Percentiles rank a stretch among this genome's conserved stretches.
These are phyloP conservation scores for Probaryconus sp. DNA, from an alignment of 1,140 invertebrate genomes.

Conservation along the genomic window DNA sequence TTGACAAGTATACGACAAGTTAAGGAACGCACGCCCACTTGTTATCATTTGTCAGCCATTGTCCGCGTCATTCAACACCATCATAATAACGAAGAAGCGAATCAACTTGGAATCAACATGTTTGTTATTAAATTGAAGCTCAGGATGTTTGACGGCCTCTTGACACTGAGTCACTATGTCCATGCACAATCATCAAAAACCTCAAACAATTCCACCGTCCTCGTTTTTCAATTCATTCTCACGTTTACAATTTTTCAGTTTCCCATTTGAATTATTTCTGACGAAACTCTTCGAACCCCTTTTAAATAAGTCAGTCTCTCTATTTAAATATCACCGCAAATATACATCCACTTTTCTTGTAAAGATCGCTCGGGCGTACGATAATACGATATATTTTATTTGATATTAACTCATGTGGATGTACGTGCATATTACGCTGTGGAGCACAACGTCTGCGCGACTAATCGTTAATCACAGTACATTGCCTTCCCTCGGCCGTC, in stretches of 20 bases:
- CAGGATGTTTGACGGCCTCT: not conserved
- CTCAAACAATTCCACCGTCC: not conserved
- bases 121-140: constrained; percentile 35
- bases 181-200: not conserved
- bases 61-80: constrained; percentile 52
- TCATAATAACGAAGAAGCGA: constrained; percentile 48
- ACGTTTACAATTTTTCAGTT: too few relatives aligned
- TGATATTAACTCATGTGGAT: constrained; percentile 54
- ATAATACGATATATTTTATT: constrained; percentile 50
- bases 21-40: constrained; percentile 63
- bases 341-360: too few relatives aligned
- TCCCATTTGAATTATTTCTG: too few relatives aligned
- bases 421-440: constrained; percentile 49
- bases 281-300: too few relatives aligned
- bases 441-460: constrained; percentile 52
- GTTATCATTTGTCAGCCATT: constrained; percentile 59
- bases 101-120: constrained; percentile 45
- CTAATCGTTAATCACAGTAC: constrained; percentile 55
- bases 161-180: not conserved
- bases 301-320: too few relatives aligned
- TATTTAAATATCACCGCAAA: too few relatives aligned
- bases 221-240: not conserved
- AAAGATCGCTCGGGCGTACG: constrained; percentile 15
- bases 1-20: constrained; percentile 70
- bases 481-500: constrained; percentile 55